Evolutionary conservation across 2,113 vertebrate genomes (phyloP).

Genomic region (Oreochromis spilurus): DNA sequence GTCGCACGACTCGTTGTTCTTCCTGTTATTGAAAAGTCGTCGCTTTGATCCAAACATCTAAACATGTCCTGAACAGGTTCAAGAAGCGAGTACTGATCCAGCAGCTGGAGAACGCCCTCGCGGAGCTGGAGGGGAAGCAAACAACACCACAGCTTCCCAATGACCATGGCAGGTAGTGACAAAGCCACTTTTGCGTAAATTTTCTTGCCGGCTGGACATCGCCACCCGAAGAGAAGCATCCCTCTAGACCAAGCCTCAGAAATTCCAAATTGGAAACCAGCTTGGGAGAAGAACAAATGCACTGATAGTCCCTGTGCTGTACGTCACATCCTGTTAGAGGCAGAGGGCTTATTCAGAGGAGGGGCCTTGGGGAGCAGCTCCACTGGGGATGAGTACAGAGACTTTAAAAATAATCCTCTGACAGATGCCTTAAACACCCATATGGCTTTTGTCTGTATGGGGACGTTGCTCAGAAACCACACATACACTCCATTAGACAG

Average conservation of each 20-base stretch:
- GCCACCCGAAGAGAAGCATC: not conserved
- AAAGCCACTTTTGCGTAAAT: not conserved
- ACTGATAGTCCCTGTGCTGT: constrained; percentile 12
- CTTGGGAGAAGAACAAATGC: not conserved
- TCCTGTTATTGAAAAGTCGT: not conserved
- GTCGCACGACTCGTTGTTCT: not conserved
- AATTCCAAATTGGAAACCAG: not conserved
- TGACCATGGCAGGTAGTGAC: constrained; percentile 80
- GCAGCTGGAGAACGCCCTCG: constrained; percentile 87
- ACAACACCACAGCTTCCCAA: constrained; percentile 74
- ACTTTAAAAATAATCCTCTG: constrained; percentile 46
- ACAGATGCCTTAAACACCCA: constrained; percentile 52
- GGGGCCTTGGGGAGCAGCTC: constrained; percentile 1
- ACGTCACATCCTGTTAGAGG: constrained; percentile 31
- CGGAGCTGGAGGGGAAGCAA: constrained; percentile 78
- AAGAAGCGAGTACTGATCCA: constrained; percentile 98
- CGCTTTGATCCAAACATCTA: not conserved
- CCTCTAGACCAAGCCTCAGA: not conserved
- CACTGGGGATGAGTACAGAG: constrained; percentile 22
- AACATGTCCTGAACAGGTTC: constrained; percentile 75
- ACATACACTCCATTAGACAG: constrained; percentile 8
- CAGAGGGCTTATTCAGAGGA: constrained; percentile 8
- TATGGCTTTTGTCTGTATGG: constrained; percentile 34
- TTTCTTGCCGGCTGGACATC: not conserved
- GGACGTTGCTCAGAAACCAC: constrained; percentile 13